phyloP scores from a whole-genome alignment of 2,113 vertebrate species.

The Bombycilla garrulus region DNA sequence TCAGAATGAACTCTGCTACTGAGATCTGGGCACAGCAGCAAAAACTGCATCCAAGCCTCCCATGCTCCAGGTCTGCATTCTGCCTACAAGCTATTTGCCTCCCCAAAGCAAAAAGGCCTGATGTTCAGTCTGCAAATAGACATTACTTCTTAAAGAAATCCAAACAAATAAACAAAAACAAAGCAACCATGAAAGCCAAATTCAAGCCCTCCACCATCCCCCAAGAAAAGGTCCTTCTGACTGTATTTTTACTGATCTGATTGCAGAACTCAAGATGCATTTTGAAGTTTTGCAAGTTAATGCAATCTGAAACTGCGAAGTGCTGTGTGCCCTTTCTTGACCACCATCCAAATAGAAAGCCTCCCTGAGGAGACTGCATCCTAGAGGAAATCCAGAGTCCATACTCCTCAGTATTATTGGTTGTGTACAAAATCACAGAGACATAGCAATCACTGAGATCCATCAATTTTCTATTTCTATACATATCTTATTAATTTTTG shows the following conservation, averaged over 20 bases:
- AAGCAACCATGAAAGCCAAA: not conserved
- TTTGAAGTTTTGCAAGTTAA: not conserved
- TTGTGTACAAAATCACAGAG: not conserved
- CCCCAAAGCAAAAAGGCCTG: not conserved
- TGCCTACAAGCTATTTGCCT: not conserved
- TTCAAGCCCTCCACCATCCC: not conserved
- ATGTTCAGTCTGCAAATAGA: not conserved
- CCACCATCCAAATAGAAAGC: not conserved
- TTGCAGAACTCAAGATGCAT: not conserved
- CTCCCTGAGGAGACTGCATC: not conserved
- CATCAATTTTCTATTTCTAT: not conserved
- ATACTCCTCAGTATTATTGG: not conserved
- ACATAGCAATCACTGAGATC: not conserved
- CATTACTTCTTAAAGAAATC: accelerated
- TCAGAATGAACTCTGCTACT: not conserved
- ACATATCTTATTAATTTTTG: not conserved
- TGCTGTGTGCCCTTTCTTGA: not conserved
- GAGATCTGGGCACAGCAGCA: not conserved
- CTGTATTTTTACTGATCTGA: not conserved
- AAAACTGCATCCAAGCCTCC: not conserved
- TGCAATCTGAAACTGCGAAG: not conserved
- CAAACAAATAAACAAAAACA: not conserved
- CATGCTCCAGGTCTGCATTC: not conserved
- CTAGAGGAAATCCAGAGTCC: not conserved
- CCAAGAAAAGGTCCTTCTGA: not conserved